Evolutionary conservation across 2,888 invertebrate genomes (phyloP), one percentile per base, ranked within the genome.

Genomic region (Dolomedes plantarius): DNA sequence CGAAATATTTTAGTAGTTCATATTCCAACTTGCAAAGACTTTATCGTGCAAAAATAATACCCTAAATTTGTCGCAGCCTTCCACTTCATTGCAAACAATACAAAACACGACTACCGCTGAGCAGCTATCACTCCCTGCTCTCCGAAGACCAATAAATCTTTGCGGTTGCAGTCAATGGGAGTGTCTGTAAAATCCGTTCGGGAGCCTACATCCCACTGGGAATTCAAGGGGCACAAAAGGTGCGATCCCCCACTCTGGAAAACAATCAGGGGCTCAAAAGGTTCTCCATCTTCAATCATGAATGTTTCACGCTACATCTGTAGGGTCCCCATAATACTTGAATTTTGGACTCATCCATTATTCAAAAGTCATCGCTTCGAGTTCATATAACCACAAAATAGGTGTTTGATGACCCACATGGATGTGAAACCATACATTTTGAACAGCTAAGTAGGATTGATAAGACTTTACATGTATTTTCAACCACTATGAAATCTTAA

Each of bases 241-340:
- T 78, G 78, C 62, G 31, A 76, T 13, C 28, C 28, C 72, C 19
- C 72, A 32, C 76, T 29, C 31, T 31, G 62, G 85, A 78, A 85
- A 85, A 77, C 76, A 78, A 85, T 78, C 78, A 39, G 19, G 75
- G 65, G 78, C 64, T 72, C 82, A 67, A 76, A 72, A 68, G 73
- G 73, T 85, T 78, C 73, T 77, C 56, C 46, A 73, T 77, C 85
- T 78, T 85, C 78, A 72, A 72, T 85, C 76, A 83, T 83, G 65
- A 71, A 77, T 83, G 76, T 78, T 85, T 77, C 73, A 85, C 73
- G 78, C 85, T 56, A 56, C 85, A 85, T 85, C 85, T 85, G 85
- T 73, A 73, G 72, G 64, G 73, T 65, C 65, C 68, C 77, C 77
- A 23, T 16, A 56, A 28, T 23, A 31, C 73, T 73, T 68, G 76